Evolutionary conservation across 2,113 vertebrate species (phyloP), one percentile per base, ranked within the genome.

Genomic region (Emydura subglobosa): DNA sequence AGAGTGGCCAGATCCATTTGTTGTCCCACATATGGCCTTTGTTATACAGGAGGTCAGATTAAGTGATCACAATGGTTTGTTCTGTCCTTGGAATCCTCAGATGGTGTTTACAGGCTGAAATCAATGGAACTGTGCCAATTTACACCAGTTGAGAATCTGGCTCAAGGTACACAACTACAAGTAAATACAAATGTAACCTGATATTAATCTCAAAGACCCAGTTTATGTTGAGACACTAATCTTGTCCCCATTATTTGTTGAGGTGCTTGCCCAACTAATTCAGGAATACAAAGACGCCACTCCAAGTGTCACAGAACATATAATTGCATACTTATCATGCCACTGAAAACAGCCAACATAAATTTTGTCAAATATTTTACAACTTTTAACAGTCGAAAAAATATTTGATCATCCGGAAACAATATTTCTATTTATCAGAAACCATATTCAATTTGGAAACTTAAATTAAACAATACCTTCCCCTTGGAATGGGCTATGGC

Each of bases 191-290:
- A 94, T 82, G 21, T 10, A 86, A 21, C 79, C 68, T 93, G 42
- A 16, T 42, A 89, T 55, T 34, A 42, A 1, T 79, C 17, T 83
- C 54, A 19, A 92, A 96, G 14, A 2, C 29, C 10, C 50, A 24
- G 22, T 4, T 42, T 88, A 47, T 44, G 55, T n/a, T 79, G 78
- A 88, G 19, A n/a, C 51, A 84, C 22, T 5, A 76, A 0, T 88
- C 72, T 89, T 86, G 3, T 7, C 47, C n/a, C 50, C 27, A 87
- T 59, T 89, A 4, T 80, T 53, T 87, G n/a, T 79, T 87, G 53
- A 87, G 83, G 50, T 92, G 87, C 85, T 68, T 47, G 83, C 55
- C 81, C 19, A 91, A 94, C 65, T 90, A 93, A 90, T 55, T 89
- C 25, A 87, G 68, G 1, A 72, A 68, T 82, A 91, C 24, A 54